A percentile compares a stretch with the other conserved stretches of the same genome.
These are phyloP conservation scores for Scaptomyza tumidula DNA, from an alignment of 2,888 invertebrate species.

Conservation along the genomic window DNA sequence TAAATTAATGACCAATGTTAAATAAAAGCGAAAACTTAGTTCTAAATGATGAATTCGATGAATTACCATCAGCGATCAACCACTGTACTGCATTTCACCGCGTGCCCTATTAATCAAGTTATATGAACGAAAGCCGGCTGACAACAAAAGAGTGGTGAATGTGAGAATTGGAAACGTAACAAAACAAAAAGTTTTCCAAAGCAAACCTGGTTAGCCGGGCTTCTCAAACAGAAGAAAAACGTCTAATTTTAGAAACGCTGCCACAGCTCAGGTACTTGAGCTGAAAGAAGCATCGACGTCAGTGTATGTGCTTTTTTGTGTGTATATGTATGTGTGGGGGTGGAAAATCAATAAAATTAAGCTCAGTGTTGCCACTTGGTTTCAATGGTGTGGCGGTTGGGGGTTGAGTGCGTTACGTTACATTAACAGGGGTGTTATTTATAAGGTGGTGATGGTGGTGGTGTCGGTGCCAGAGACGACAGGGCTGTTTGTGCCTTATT, in stretches of 20 bases:
- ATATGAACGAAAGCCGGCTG: constrained; percentile 49
- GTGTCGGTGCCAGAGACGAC: constrained; percentile 12
- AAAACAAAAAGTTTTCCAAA: background rate
- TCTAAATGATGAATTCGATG: background rate
- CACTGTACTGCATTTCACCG: constrained; percentile 31
- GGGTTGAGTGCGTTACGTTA: constrained; percentile 32
- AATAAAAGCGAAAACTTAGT: background rate
- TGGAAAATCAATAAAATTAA: constrained; percentile 74
- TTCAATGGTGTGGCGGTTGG: constrained; percentile 15
- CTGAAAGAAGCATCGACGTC: constrained; percentile 15
- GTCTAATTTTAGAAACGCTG: constrained; percentile 62
- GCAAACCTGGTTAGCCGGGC: constrained; percentile 14
- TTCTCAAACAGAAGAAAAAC: constrained; percentile 34
- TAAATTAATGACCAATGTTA: background rate
- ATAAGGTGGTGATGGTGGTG: constrained; percentile 14
- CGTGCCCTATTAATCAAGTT: constrained; percentile 56
- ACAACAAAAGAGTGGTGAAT: constrained; percentile 5
- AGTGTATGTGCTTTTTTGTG: background rate
- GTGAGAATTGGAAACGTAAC: constrained; percentile 9
- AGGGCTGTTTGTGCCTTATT: constrained; percentile 28
- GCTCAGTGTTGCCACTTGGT: constrained; percentile 69
- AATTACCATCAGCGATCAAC: background rate
- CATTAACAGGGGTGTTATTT: constrained; percentile 36
- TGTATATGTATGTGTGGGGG: constrained; percentile 29
- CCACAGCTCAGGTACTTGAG: constrained; percentile 49